Conservation (phyloP, 2,888 invertebrate species). For the Leucozona laternaria region DNA sequence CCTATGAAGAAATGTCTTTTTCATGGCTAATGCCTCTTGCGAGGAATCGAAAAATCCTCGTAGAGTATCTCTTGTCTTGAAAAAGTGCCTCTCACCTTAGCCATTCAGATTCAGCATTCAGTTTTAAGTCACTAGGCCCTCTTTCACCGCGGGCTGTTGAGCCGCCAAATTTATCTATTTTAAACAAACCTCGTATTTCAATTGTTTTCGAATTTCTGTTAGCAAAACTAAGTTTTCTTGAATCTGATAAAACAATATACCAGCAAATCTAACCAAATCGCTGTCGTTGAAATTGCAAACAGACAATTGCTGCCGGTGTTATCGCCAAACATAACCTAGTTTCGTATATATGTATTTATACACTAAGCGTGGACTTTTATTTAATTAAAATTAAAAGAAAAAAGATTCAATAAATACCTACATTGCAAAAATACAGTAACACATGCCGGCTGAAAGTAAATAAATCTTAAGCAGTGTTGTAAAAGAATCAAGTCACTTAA, state of each 20-base stretch:
- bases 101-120: too few species aligned
- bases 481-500: neutral
- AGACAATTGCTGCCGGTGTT: neutral
- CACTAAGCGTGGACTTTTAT: neutral
- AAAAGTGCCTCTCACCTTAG: too few species aligned
- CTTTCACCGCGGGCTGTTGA: too few species aligned
- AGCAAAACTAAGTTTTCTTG: neutral
- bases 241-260: too few species aligned
- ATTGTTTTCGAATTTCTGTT: neutral
- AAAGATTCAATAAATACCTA: neutral
- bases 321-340: neutral
- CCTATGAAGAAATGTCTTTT: too few species aligned
- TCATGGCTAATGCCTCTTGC: too few species aligned
- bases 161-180: too few species aligned
- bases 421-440: conserved; percentile 5
- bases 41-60: too few species aligned
- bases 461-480: neutral
- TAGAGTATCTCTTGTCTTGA: too few species aligned
- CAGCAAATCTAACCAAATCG: neutral
- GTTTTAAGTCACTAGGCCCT: too few species aligned
- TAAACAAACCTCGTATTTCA: too few species aligned
- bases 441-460: neutral
- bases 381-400: neutral
- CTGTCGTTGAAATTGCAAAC: neutral
- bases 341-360: neutral